Base-by-base conservation (phyloP, 2,797 vertebrate genomes). In the Rhinoraja longicauda region DNA sequence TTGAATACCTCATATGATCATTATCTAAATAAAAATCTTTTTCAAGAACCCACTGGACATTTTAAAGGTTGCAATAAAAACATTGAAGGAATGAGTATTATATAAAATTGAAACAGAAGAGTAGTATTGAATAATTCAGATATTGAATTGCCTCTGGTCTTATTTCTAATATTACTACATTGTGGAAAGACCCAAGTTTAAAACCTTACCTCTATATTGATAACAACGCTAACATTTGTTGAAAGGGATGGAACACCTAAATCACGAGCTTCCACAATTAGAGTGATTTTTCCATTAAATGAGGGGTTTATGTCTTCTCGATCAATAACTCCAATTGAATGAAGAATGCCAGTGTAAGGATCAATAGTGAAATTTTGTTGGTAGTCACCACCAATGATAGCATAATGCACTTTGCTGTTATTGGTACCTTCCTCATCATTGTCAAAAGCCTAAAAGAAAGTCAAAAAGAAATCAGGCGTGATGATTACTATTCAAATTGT, bases 301-400 rank as follows among this genome's bases (percentile, higher is more conserved):
- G 21, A 0, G 0, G 94, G 94, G 13, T 97, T 95, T 1, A 99
- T 88, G 39, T 95, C 96, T 94, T 99, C 99, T 0, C 97, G 94
- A 94, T 99, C 98, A 95, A 99, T 95, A 0, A 93, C 93, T 19
- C 92, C 94, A 0, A 1, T 93, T 94, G 96, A 99, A 81, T 0
- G 94, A 93, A 99, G 94, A 77, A 96, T 29, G 3, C 98, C 98
- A 0, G 94, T 96, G 64, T 93, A 0, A 0, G 79, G 15, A 12
- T 97, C 13, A 78, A 99, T 96, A 32, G 96, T 98, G 94, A 99
- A 99, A 95, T 97, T 97, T 36, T 39, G 1, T 24, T 97, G 98
- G 94, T 96, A 97, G 0, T 0, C 5, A 75, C 96, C 95, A 0
- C 95, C 94, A n/a, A 94, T 12, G 19, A 99, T 97, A 77, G 0